phyloP scores from a whole-genome alignment of 2,797 vertebrate genomes.

The Uromys caudimaculatus region DNA sequence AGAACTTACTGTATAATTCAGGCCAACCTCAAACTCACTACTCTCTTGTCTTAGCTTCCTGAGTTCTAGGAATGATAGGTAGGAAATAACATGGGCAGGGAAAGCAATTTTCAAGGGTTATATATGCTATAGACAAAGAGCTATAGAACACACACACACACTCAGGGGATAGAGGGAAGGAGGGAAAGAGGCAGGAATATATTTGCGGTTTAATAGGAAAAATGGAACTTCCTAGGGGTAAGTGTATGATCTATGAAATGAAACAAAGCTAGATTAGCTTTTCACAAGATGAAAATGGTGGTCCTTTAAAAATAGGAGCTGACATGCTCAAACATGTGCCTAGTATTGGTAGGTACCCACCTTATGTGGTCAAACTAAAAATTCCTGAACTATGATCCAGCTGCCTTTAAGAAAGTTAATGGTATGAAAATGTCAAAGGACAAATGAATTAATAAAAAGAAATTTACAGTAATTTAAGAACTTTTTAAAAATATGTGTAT shows the following conservation, averaged over 20 bases:
- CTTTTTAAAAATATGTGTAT: neutral
- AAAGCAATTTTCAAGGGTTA: neutral
- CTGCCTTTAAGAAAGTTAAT: neutral
- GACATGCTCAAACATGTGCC: neutral
- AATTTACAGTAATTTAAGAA: neutral
- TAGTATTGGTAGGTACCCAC: neutral
- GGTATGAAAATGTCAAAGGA: neutral
- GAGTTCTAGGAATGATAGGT: neutral
- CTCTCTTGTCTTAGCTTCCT: neutral
- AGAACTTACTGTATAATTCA: neutral
- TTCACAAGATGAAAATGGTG: fast-evolving
- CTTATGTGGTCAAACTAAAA: neutral
- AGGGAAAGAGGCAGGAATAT: no score
- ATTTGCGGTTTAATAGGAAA: neutral
- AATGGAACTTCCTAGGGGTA: neutral
- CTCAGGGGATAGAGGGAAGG: no score
- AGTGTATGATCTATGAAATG: neutral
- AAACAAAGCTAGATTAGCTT: neutral
- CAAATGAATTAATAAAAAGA: neutral
- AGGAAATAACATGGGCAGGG: neutral
- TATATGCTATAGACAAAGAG: neutral
- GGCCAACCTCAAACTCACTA: neutral
- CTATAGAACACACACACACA: neutral
- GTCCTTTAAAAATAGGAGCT: neutral
- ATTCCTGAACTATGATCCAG: neutral